Evolutionary conservation across 2,113 vertebrate genomes (phyloP).

Genomic region (Kryptolebias marmoratus): DNA sequence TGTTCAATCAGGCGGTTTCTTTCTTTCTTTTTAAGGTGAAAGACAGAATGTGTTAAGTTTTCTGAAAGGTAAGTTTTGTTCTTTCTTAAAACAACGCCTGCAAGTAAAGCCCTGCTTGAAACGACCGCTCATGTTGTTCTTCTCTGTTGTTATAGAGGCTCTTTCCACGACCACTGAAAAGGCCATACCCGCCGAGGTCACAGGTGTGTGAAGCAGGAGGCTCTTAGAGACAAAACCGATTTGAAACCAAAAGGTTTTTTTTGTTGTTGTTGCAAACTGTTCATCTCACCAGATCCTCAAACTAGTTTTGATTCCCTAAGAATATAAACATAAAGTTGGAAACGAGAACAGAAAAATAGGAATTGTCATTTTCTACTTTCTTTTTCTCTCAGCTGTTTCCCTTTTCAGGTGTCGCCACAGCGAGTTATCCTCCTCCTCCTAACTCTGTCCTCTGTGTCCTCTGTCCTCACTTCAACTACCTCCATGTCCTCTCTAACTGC

Average conservation of each 20-base stretch:
- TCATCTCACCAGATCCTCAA: conserved; percentile 32
- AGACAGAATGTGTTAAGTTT: conserved; percentile 62
- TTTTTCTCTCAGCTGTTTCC: no score
- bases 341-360: conserved; percentile 3
- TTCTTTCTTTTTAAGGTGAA: conserved; percentile 32
- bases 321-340: neutral
- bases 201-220: conserved; percentile 58
- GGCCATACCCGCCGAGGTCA: conserved; percentile 11
- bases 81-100: neutral
- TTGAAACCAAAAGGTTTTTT: neutral
- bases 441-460: no score
- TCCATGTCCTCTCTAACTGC: no score
- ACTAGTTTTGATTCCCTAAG: conserved; percentile 30
- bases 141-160: conserved; percentile 44
- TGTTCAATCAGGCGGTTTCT: neutral
- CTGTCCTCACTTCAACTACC: no score
- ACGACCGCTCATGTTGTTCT: neutral
- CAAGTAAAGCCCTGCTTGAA: conserved; percentile 6
- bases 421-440: no score
- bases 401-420: no score
- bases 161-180: conserved; percentile 36
- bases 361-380: no score
- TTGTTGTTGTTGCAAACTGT: neutral
- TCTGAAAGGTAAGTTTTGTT: conserved; percentile 53
- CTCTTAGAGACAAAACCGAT: neutral